Conservation (phyloP, 2,888 invertebrate genomes). For the Thera britannica region DNA sequence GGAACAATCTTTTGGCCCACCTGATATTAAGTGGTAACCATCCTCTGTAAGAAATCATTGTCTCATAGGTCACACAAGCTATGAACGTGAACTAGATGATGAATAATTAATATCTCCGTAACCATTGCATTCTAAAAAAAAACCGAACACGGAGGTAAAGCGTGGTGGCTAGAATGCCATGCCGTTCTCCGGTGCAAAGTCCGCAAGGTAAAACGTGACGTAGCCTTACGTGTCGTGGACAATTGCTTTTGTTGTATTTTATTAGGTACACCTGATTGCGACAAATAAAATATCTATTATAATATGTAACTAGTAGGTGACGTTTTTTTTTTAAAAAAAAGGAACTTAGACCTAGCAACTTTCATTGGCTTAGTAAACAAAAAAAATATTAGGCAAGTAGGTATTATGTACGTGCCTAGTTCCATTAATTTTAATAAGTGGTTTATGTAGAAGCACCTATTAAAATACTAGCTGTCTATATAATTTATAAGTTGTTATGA, state of each 20-base stretch:
- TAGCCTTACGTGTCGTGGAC: slow-evolving; percentile 64
- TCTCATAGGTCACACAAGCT: no score
- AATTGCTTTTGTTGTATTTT: slow-evolving; percentile 16
- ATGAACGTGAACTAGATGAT: background rate
- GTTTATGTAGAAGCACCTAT: background rate
- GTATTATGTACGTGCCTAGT: background rate
- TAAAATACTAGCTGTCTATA: background rate
- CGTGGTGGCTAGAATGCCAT: slow-evolving; percentile 57
- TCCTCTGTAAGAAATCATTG: no score
- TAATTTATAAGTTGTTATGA: background rate
- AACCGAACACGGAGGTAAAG: slow-evolving; percentile 57
- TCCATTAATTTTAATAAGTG: no score
- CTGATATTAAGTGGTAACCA: no score
- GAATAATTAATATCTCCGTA: background rate
- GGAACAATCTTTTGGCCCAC: no score
- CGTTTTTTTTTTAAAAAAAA: background rate
- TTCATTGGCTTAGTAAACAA: background rate
- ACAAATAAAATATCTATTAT: no score
- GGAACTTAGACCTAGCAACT: background rate
- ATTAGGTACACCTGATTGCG: no score
- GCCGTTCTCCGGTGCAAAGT: slow-evolving; percentile 80
- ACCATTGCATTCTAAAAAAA: background rate
- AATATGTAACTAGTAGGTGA: no score
- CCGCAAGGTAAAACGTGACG: slow-evolving; percentile 72
- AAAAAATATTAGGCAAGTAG: background rate